These are phyloP conservation scores for Tenebrosternarchus preto DNA, from an alignment of 2,113 vertebrate species.

Conservation along the genomic window DNA sequence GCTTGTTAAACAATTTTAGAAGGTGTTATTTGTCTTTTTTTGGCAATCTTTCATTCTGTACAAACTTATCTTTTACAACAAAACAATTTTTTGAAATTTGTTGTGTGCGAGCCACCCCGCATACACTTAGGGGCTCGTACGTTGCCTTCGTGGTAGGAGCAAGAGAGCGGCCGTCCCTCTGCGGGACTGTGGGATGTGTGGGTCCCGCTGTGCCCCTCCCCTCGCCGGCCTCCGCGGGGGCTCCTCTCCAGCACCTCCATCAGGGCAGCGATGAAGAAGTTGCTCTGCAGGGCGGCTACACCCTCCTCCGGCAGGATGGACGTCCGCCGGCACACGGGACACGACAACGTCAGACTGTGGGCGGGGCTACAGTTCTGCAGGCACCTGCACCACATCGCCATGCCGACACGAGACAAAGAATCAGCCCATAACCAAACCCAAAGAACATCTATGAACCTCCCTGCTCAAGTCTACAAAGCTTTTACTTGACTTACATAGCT, in stretches of 20 bases:
- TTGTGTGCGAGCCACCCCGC: not conserved
- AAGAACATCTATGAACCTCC: too few species aligned
- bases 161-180: slow-evolving; percentile 87
- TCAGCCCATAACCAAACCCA: too few species aligned
- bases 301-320: slow-evolving; percentile 98
- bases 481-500: too few species aligned
- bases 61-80: too few species aligned
- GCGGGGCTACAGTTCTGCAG: slow-evolving; percentile 96
- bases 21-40: too few species aligned
- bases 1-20: too few species aligned
- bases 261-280: slow-evolving; percentile 99
- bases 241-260: slow-evolving; percentile 96
- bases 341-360: slow-evolving; percentile 93
- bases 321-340: slow-evolving; percentile 95
- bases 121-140: slow-evolving; percentile 73
- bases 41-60: too few species aligned
- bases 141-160: slow-evolving; percentile 93
- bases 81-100: too few species aligned
- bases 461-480: too few species aligned
- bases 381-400: slow-evolving; percentile 77
- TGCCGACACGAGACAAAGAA: not conserved
- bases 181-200: slow-evolving; percentile 84
- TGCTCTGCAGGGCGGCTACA: slow-evolving; percentile 94
- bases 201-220: slow-evolving; percentile 83
- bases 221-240: slow-evolving; percentile 74